Percentiles rank a stretch among this genome's conserved stretches.
These are phyloP conservation scores for Ruditapes philippinarum DNA, from an alignment of 1,140 invertebrate genomes.

Conservation along the genomic window DNA sequence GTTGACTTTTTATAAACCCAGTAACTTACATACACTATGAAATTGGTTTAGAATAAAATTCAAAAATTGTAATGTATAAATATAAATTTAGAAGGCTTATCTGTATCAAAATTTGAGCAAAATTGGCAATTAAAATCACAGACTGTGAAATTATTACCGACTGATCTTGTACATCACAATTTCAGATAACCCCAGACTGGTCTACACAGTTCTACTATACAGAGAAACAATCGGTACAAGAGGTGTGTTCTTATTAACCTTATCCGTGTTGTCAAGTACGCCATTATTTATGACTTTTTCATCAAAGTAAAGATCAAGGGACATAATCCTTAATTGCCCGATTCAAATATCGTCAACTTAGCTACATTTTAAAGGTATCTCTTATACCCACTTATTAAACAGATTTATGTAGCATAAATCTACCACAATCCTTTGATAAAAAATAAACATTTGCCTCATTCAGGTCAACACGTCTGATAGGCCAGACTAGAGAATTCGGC, in stretches of 20 bases:
- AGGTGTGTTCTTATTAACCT: conserved; percentile 19
- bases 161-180: too few species aligned
- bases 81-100: too few species aligned
- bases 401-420: conserved; percentile 42
- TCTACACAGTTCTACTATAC: too few species aligned
- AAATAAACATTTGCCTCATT: conserved; percentile 33
- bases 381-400: conserved; percentile 10
- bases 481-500: neutral
- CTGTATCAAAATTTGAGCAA: too few species aligned
- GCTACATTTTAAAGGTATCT: conserved; percentile 7
- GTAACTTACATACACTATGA: too few species aligned
- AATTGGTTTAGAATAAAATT: too few species aligned
- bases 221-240: too few species aligned
- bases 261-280: neutral
- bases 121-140: too few species aligned
- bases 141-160: too few species aligned
- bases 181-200: too few species aligned
- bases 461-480: conserved; percentile 23
- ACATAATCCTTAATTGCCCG: conserved; percentile 38
- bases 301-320: conserved; percentile 43
- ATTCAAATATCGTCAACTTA: conserved; percentile 17
- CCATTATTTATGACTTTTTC: neutral
- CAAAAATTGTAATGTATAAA: too few species aligned
- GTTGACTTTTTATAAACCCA: too few species aligned
- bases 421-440: conserved; percentile 27